These are phyloP conservation scores for Parnassius orleans DNA, from an alignment of 2,888 invertebrate species.

Conservation along the genomic window DNA sequence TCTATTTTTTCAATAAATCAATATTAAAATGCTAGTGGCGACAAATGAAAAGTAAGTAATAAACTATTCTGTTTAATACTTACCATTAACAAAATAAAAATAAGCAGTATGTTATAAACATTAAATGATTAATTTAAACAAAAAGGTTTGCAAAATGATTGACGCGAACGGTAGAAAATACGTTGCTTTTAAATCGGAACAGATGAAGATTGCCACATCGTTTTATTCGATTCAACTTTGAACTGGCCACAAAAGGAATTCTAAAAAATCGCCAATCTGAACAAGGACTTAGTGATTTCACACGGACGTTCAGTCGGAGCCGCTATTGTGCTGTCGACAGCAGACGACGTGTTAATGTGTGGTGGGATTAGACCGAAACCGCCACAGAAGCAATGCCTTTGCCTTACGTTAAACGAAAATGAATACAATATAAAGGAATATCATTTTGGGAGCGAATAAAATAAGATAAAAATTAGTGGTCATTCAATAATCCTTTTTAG, in stretches of 20 bases:
- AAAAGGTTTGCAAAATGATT: no score
- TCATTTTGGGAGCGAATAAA: no score
- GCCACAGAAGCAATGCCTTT: slow-evolving; percentile 14
- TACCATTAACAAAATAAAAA: no score
- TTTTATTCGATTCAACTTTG: slow-evolving; percentile 17
- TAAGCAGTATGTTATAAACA: no score
- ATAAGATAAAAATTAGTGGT: no score
- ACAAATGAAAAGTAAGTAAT: no score
- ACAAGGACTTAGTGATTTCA: slow-evolving; percentile 36
- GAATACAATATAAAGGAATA: neutral
- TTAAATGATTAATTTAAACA: no score
- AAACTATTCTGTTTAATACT: no score
- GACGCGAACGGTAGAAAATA: no score
- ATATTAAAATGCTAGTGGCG: no score
- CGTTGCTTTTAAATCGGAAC: neutral
- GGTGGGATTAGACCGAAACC: slow-evolving; percentile 30
- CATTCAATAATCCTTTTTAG: no score
- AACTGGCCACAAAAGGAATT: slow-evolving; percentile 1
- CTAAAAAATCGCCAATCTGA: slow-evolving; percentile 40
- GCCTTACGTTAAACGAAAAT: neutral
- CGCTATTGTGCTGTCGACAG: slow-evolving; percentile 53
- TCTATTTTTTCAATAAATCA: no score
- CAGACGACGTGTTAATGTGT: slow-evolving; percentile 45
- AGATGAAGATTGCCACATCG: slow-evolving; percentile 7
- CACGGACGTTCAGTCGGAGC: slow-evolving; percentile 43